Conservation (phyloP, 1,140 invertebrate species). For the Drosophila melanogaster region DNA sequence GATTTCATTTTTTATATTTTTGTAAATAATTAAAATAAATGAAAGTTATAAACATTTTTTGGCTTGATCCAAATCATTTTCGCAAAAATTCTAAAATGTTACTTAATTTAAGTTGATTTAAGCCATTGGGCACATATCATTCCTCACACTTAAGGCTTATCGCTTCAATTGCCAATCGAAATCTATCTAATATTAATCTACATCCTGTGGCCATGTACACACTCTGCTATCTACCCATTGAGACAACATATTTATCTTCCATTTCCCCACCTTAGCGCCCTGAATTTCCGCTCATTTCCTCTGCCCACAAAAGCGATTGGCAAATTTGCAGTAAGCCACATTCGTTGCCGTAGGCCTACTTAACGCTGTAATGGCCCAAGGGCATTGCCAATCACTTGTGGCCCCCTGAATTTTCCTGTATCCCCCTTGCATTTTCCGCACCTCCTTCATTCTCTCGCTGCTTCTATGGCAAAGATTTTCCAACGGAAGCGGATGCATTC, state of each 20-base stretch:
- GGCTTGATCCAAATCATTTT: too few species aligned
- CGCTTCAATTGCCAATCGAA: background rate
- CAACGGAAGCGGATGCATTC: conserved; percentile 73
- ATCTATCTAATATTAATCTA: conserved; percentile 4
- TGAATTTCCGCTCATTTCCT: conserved; percentile 14
- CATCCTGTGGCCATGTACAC: background rate
- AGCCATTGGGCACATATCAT: background rate
- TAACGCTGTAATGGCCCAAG: conserved; percentile 60
- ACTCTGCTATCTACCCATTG: conserved; percentile 8
- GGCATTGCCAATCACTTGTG: conserved; percentile 58
- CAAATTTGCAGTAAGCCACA: conserved; percentile 39
- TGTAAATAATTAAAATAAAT: too few species aligned
- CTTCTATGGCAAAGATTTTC: background rate
- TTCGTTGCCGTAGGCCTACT: conserved; percentile 55
- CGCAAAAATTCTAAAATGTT: too few species aligned
- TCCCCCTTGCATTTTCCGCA: too few species aligned
- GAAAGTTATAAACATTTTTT: background rate
- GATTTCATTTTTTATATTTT: too few species aligned
- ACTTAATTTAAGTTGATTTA: background rate
- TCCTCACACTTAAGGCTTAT: background rate
- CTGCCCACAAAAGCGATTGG: conserved; percentile 16
- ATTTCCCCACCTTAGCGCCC: conserved; percentile 16
- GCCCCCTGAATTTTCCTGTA: conserved; percentile 5
- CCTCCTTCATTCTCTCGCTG: too few species aligned
- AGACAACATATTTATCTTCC: conserved; percentile 6